Evolutionary conservation across 2,888 invertebrate genomes (phyloP).

Genomic region (Choristoneura rosaceana): DNA sequence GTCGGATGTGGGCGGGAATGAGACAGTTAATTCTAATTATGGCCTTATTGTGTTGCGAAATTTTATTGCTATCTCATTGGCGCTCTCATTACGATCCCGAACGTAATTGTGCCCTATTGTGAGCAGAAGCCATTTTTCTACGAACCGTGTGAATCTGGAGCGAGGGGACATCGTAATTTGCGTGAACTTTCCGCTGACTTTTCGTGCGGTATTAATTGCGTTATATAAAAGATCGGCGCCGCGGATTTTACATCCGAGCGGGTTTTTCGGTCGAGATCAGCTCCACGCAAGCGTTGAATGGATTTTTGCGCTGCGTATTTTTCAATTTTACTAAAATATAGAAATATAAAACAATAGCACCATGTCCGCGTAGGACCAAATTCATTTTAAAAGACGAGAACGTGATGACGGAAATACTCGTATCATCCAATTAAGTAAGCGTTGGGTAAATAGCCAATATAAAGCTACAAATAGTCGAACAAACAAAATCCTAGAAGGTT

Average conservation of each 20-base stretch:
- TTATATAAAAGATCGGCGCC: constrained; percentile 41
- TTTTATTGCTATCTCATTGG: constrained; percentile 85
- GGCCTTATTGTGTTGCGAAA: constrained; percentile 78
- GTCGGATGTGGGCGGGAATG: constrained; percentile 79
- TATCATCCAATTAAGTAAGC: constrained; percentile 9
- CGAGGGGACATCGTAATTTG: constrained; percentile 66
- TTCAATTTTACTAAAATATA: constrained; percentile 35
- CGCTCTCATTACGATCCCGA: constrained; percentile 70
- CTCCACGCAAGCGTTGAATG: constrained; percentile 40
- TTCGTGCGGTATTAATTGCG: constrained; percentile 50
- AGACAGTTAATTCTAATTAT: constrained; percentile 85
- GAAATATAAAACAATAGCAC: constrained; percentile 21
- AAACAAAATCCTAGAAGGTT: constrained; percentile 30
- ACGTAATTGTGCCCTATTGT: constrained; percentile 82
- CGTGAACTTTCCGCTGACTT: constrained; percentile 60
- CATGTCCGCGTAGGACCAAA: constrained; percentile 17
- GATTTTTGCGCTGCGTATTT: constrained; percentile 32
- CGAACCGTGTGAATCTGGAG: constrained; percentile 76
- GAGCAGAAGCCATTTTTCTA: constrained; percentile 71
- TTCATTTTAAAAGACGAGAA: background rate
- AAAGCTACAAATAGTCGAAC: constrained; percentile 25
- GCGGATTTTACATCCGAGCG: constrained; percentile 27
- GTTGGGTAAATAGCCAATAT: constrained; percentile 14
- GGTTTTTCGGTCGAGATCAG: constrained; percentile 41
- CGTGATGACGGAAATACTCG: background rate